Base-by-base conservation (phyloP, 1,140 invertebrate genomes). In the Trachymyrmex cornetzi region DNA sequence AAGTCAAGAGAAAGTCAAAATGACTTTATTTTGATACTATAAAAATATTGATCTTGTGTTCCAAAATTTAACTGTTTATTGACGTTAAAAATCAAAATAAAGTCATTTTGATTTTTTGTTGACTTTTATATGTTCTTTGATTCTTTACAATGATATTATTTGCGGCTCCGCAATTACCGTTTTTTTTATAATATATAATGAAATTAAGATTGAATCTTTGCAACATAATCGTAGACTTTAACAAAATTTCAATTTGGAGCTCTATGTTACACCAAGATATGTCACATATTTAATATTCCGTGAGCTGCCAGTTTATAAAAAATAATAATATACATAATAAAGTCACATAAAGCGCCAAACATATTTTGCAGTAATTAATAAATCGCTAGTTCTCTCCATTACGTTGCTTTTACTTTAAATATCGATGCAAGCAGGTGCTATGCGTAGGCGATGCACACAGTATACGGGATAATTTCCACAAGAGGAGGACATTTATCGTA, bases 401-500 rank as follows among this genome's bases (percentile, higher is more conserved):
- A 22, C 11, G 34, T 12, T 24, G 16, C 22, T 38, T 44, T 24
- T 61, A 38, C 4, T 61, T 38, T 61, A 61, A 61, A 38, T 50
- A 19, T 19, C 7, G n/a, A 12, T 24, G 16, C n/a, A 57, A 48
- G 38, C 64, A 69, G 48, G 11, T 38, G 48, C 48, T 24, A 44
- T 30, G 48, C 30, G 34, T 77, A 12, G 48, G 48, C 63, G n/a
- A 53, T 53, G 61, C 16, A 69, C 34, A n/a, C 1, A 30, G 24
- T 50, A 48, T 30, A n/a, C 61, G 34, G 63, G 55, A 75, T 61
- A 74, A 84, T 84, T 84, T 74, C 14, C 55, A 27, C 55, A 24
- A 59, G 34, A 53, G 24, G 19, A 48, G 34, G 79, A 74, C 67
- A 59, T 84, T 84, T 84, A 84, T 84, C 69, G 80, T 75, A 48